A percentile compares a stretch with the other conserved stretches of the same genome.
Evolutionary conservation across 2,113 vertebrate genomes (phyloP).

Genomic region (Eonycteris spelaea): DNA sequence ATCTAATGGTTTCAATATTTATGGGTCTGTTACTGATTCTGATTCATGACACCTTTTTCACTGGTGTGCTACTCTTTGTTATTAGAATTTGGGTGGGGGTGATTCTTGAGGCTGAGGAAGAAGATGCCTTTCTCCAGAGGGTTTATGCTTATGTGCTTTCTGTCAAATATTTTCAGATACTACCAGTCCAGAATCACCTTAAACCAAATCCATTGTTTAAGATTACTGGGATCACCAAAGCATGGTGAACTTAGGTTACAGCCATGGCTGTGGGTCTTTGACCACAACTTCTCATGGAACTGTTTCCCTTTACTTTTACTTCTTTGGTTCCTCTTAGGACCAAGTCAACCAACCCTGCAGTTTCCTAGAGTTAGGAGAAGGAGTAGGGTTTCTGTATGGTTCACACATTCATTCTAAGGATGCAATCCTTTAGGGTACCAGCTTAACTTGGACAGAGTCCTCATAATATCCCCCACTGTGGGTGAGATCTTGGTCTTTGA

Average conservation of each 20-base stretch:
- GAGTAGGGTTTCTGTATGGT: neutral
- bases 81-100: neutral
- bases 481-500: neutral
- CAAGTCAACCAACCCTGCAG: neutral
- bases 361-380: neutral
- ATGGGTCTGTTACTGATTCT: neutral
- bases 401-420: neutral
- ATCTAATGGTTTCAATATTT: neutral
- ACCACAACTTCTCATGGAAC: neutral
- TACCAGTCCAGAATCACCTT: neutral
- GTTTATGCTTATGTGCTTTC: neutral
- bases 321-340: neutral
- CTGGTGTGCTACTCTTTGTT: neutral
- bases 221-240: neutral
- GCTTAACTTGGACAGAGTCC: neutral
- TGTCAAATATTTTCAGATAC: neutral
- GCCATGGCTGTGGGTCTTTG: neutral
- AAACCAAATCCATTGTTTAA: neutral
- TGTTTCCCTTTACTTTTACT: neutral
- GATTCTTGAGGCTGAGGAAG: neutral
- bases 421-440: neutral
- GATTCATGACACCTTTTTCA: neutral
- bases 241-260: neutral
- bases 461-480: neutral
- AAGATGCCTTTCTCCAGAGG: neutral